Base-by-base conservation (phyloP, 2,797 vertebrate genomes). In the Psittacula echo region DNA sequence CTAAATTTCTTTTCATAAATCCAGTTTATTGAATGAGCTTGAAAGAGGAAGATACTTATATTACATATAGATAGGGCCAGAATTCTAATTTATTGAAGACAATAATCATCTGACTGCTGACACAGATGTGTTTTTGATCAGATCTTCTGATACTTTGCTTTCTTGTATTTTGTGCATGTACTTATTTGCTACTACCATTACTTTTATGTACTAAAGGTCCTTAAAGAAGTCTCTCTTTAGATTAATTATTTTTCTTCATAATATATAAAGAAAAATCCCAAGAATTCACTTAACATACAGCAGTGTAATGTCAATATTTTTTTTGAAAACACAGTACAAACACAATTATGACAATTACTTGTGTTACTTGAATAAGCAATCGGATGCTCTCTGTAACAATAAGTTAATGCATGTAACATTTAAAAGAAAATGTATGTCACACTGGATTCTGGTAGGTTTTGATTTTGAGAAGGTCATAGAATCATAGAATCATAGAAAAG, bases 101-200 rank as follows among this genome's bases (percentile, higher is more conserved):
- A 87, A 27, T 87, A 84, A 70, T 89, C 85, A 29, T 77, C 61
- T 75, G 16, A 58, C 53, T 78, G 19, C 56, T 85, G 79, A 80
- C 71, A 94, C 66, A 67, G 29, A 71, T 29, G 23, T 71, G 24
- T 32, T 93, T 93, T 95, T 88, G 61, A 90, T 94, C 44, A 71
- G 17, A 27, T 54, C 23, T 96, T 89, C 76, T 76, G 27, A 53
- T 67, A 56, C 42, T 75, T 47, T 22, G 22, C 21, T 47, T 90
- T 51, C 62, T 70, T 92, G 58, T 76, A n/a, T 65, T 51, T 66
- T 3, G 7, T n/a, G n/a, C 50, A 16, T 74, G 7, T 65, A 92
- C 77, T 92, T 91, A 72, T 67, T 95, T 76, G 65, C 30, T 60
- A 42, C 64, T 89, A 68, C 37, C 71, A 93, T 64, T 85, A 91